Base-by-base conservation (phyloP, 2,797 vertebrate genomes). In the Balearica regulorum region DNA sequence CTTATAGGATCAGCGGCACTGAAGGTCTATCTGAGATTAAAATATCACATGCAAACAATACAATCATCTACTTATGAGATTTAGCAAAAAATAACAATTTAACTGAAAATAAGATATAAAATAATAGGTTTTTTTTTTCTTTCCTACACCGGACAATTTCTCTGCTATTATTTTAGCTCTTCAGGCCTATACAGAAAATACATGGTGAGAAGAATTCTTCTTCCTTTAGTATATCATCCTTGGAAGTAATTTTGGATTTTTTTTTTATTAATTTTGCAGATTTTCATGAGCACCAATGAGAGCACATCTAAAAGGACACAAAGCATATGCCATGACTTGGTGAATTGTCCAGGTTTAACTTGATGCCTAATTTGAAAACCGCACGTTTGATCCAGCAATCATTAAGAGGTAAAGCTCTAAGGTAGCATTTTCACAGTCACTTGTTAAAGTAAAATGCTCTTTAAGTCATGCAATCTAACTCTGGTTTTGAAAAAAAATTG, bases 191-290 rank as follows among this genome's bases (percentile, higher is more conserved):
- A 28, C 2, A 33, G 44, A 62, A 83, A 88, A 86, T 2, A 51
- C 0, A n/a, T 5, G 20, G 3, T 21, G 11, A 73, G 18, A 62
- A 44, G 2, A 46, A 46, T 12, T 16, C 0, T 78, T 57, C 21
- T 26, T 83, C 5, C 33, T 76, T 51, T 64, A 54, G 2, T 44
- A 35, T 44, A 39, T 33, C 26, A 51, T 37, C 1, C 3, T 31
- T 58, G 5, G 13, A 95, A 81, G 7, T 4, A 68, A 28, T 29
- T 86, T 49, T 62, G 3, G 0, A 54, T 8, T 64, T 86, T 17
- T 2, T 71, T 75, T 81, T 41, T 11, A 57, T 24, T 83, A 57
- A 57, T 81, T 87, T 29, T 79, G 7, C 11, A 41, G 49, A 29
- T 9, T 71, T 76, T 71, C 29, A 11, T 55, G 10, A 58, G 6